Evolutionary conservation across 2,888 invertebrate genomes (phyloP).

Genomic region (Rhynchonema sp.): DNA sequence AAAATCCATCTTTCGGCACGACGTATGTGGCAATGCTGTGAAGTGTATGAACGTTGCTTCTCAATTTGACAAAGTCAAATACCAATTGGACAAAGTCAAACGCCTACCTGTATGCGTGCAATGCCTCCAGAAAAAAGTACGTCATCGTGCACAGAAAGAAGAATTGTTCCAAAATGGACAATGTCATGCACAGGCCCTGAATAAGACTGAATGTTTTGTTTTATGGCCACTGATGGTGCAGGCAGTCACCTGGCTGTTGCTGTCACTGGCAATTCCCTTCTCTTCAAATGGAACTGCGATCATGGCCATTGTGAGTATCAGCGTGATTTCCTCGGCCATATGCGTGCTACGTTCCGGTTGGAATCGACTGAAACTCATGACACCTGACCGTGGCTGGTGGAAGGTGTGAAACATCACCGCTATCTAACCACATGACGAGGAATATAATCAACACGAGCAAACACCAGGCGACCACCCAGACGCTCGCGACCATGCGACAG

Average conservation of each 20-base stretch:
- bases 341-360: background rate
- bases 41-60: too few species aligned
- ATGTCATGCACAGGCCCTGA: too few species aligned
- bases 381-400: too few species aligned
- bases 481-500: background rate
- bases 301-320: background rate
- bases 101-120: constrained; percentile 3
- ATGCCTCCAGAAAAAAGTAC: constrained; percentile 3
- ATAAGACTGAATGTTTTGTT: too few species aligned
- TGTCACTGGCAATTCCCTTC: too few species aligned
- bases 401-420: too few species aligned
- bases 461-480: background rate
- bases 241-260: too few species aligned
- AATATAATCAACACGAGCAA: background rate
- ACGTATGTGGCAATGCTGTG: constrained; percentile 4
- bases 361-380: background rate
- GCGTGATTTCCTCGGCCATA: constrained; percentile 2
- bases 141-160: background rate
- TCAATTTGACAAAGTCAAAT: too few species aligned
- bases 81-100: too few species aligned
- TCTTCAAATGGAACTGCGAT: background rate
- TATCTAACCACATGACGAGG: too few species aligned
- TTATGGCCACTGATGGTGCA: too few species aligned
- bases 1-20: background rate
- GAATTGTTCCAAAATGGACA: background rate